phyloP scores from a whole-genome alignment of 2,797 vertebrate species.

The Anas capensis region DNA sequence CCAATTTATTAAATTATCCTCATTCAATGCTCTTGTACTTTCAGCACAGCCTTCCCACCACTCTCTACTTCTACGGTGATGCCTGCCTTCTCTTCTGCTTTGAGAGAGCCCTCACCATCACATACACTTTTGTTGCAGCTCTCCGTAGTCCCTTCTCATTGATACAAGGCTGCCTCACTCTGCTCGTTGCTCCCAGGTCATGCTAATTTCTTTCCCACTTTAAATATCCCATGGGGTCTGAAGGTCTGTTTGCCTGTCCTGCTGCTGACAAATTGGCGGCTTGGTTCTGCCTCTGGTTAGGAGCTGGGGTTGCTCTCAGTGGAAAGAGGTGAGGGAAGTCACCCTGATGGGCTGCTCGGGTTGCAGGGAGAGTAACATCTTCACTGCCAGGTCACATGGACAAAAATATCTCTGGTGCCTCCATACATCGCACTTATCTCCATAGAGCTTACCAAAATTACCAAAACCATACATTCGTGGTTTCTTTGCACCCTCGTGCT shows the following conservation, averaged over 20 bases:
- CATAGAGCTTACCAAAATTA: neutral
- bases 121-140: too few species aligned
- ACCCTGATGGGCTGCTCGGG: neutral
- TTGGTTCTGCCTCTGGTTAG: neutral
- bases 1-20: too few species aligned
- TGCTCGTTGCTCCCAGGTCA: neutral
- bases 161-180: too few species aligned
- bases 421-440: neutral
- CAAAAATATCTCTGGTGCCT: neutral
- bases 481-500: neutral
- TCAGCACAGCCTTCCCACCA: too few species aligned
- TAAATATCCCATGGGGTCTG: neutral
- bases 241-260: neutral
- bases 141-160: too few species aligned
- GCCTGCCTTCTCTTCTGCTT: too few species aligned
- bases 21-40: too few species aligned
- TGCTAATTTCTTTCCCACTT: neutral
- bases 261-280: neutral
- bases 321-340: neutral
- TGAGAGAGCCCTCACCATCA: too few species aligned
- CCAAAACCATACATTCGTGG: fast-evolving
- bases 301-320: neutral
- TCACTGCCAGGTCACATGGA: neutral
- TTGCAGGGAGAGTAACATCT: neutral
- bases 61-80: too few species aligned